These are phyloP conservation scores for Adrianichthys oophorus DNA, from an alignment of 2,797 vertebrate species.

Conservation along the genomic window DNA sequence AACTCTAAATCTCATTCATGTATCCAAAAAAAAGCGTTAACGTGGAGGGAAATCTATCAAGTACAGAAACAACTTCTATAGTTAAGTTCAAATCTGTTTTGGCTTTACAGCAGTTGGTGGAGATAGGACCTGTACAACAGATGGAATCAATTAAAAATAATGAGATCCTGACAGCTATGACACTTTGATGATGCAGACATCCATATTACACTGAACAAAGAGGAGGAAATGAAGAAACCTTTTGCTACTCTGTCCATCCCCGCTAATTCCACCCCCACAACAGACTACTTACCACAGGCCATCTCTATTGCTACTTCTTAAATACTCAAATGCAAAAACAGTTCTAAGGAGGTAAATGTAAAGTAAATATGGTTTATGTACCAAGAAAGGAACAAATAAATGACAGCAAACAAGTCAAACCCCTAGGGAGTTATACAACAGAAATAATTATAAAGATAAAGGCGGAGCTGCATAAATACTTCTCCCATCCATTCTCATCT, in stretches of 20 bases:
- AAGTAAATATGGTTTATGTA: conserved; percentile 48
- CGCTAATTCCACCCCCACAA: conserved; percentile 65
- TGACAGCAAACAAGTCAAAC: conserved; percentile 27
- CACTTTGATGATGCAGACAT: conserved; percentile 77
- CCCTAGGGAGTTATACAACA: conserved; percentile 18
- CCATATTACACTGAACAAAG: conserved; percentile 74
- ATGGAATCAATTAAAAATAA: conserved; percentile 76
- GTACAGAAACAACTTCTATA: conserved; percentile 51
- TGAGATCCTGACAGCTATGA: conserved; percentile 72
- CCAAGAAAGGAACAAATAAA: conserved; percentile 41
- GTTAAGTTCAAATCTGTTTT: conserved; percentile 47
- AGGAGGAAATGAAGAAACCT: conserved; percentile 76
- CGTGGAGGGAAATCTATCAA: conserved; percentile 34
- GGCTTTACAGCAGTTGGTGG: conserved; percentile 55
- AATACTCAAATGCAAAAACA: conserved; percentile 55
- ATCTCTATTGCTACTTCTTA: conserved; percentile 61
- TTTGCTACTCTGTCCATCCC: conserved; percentile 56
- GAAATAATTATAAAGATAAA: conserved; percentile 31
- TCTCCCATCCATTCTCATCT: conserved; percentile 35
- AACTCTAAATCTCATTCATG: conserved; percentile 25
- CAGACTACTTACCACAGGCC: conserved; percentile 70
- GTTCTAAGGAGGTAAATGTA: conserved; percentile 52
- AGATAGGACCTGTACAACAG: conserved; percentile 68
- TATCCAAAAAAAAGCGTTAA: conserved; percentile 28
- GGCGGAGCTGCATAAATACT: conserved; percentile 1